Conservation (phyloP, 2,888 invertebrate genomes). For the Drosophila pseudotalamancana region DNA sequence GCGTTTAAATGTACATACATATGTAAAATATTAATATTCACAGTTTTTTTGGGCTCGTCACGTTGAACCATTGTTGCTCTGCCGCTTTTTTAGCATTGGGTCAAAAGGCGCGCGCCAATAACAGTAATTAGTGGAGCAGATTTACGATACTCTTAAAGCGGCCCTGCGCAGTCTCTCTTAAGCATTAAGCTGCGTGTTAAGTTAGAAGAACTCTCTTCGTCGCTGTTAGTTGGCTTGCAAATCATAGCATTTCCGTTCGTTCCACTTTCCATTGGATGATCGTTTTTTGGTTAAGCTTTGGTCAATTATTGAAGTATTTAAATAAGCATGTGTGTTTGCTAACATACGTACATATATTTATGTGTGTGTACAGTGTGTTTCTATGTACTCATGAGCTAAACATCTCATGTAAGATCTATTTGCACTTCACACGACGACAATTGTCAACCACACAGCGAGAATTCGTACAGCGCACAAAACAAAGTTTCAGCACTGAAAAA, state of each 20-base stretch:
- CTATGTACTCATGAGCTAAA: conserved; percentile 26
- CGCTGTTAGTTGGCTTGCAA: not conserved
- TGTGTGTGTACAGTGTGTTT: conserved; percentile 14
- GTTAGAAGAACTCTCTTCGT: not conserved
- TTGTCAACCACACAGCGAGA: conserved; percentile 59
- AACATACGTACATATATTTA: not conserved
- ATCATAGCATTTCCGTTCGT: not conserved
- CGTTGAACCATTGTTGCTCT: conserved; percentile 6
- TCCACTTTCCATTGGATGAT: not conserved
- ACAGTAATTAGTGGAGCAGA: conserved; percentile 15
- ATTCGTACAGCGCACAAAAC: not conserved
- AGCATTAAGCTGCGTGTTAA: not conserved
- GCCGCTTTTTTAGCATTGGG: conserved; percentile 14
- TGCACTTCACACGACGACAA: conserved; percentile 68
- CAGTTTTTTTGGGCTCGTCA: conserved; percentile 28
- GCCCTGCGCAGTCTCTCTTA: not conserved
- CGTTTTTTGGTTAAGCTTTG: not conserved
- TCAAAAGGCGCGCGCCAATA: conserved; percentile 20
- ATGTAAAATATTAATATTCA: conserved; percentile 28
- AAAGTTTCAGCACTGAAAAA: not conserved
- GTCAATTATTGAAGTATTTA: not conserved
- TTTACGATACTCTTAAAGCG: conserved; percentile 3
- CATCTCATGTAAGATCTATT: conserved; percentile 45
- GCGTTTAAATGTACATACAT: not conserved
- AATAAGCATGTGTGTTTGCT: conserved; percentile 2